Conservation (phyloP, 2,113 vertebrate genomes). For the Tupaia tana region DNA sequence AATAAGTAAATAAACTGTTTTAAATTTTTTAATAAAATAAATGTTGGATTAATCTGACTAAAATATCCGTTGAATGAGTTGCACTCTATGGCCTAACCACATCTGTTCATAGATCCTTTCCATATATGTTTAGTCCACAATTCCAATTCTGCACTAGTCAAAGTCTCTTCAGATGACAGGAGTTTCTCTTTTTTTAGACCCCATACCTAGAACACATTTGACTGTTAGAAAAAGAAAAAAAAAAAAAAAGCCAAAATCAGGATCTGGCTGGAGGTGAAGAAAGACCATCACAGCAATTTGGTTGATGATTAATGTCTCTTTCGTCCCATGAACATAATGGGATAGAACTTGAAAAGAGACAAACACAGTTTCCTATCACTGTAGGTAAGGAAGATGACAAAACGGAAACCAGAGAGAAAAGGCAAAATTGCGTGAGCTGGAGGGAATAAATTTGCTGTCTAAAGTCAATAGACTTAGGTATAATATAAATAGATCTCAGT, state of each 20-base stretch:
- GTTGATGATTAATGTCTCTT: background rate
- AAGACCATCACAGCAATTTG: background rate
- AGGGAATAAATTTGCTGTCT: background rate
- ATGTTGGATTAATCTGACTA: slow-evolving; percentile 16
- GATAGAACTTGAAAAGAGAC: background rate
- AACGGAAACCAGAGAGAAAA: background rate
- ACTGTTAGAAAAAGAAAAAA: slow-evolving; percentile 7
- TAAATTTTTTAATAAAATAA: too few species aligned
- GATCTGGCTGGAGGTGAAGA: background rate
- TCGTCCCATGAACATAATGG: background rate
- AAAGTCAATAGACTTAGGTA: slow-evolving; percentile 42
- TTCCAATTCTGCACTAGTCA: background rate
- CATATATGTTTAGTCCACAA: background rate
- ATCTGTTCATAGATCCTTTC: background rate
- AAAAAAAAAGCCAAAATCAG: background rate
- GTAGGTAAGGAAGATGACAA: slow-evolving; percentile 10
- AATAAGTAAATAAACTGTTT: too few species aligned
- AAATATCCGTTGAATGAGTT: background rate
- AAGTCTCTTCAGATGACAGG: background rate
- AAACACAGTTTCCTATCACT: background rate
- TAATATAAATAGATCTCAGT: background rate
- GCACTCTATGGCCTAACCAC: background rate
- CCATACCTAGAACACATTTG: background rate
- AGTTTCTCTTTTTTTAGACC: background rate
- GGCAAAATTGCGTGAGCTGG: background rate